Evolutionary conservation across 2,888 invertebrate genomes (phyloP).

Genomic region (Xestia xanthographa): DNA sequence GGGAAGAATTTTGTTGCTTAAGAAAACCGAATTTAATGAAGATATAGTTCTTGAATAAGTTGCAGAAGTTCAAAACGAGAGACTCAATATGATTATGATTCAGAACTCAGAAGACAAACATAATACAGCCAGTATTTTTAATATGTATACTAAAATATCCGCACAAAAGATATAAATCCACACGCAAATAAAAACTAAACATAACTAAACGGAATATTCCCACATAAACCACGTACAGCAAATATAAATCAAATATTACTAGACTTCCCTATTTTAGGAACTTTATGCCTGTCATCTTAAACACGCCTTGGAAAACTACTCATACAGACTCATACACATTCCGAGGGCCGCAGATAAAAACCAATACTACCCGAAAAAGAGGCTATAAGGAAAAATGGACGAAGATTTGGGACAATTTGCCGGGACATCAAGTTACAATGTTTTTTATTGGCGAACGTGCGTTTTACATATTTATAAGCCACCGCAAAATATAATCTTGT

Average conservation of each 20-base stretch:
- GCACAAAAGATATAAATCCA: neutral
- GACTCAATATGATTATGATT: neutral
- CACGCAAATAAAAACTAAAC: conserved; percentile 26
- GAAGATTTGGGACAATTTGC: conserved; percentile 64
- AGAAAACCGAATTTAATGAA: neutral
- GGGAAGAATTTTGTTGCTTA: neutral
- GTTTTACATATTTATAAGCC: conserved; percentile 68
- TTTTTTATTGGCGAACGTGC: conserved; percentile 62
- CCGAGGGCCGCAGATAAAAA: conserved; percentile 51
- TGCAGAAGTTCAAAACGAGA: neutral
- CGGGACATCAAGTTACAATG: conserved; percentile 63
- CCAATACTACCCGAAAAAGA: conserved; percentile 51
- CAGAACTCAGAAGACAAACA: conserved; percentile 2
- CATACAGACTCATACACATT: conserved; percentile 47
- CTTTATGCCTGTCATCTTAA: conserved; percentile 53
- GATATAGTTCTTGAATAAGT: neutral
- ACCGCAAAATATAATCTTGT: conserved; percentile 50
- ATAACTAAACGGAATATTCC: conserved; percentile 24
- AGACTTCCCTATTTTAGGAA: conserved; percentile 36
- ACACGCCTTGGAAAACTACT: conserved; percentile 48
- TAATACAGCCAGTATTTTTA: conserved; percentile 13
- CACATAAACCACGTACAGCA: conserved; percentile 29
- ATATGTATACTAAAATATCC: neutral
- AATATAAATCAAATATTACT: conserved; percentile 53
- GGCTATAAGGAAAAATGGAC: conserved; percentile 62